Evolutionary conservation across 2,113 vertebrate genomes (phyloP), one percentile per base, ranked within the genome.

Genomic region (Gavialis gangeticus): DNA sequence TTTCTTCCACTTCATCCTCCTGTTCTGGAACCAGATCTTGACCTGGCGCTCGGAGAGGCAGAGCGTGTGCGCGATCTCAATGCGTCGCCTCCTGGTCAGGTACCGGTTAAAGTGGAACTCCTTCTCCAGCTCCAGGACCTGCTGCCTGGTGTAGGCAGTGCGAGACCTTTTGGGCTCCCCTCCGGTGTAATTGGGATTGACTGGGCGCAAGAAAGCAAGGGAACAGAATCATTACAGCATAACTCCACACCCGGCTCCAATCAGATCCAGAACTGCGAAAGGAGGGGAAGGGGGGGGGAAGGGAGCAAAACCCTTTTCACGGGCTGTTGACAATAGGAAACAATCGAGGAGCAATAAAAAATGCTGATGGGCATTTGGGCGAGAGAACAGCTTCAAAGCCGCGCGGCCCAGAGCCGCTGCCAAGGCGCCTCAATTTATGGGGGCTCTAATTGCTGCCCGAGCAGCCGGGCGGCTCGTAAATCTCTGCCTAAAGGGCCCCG

Each of bases 1-100:
- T 97, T 99, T 99, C 98, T 99, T 99, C 99, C 99, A 99, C 96
- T 99, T 99, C 99, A 99, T 99, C 92, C 99, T 98, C 83, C 99
- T 98, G 97, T 99, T 99, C 98, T 99, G 99, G 97, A 99, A 99
- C 99, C 99, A 99, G 95, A 99, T 99, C 98, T 99, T 99, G 96
- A 99, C 99, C 98, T 99, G 99, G 95, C 99, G 99, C 98, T 99
- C 99, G 10, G 99, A 99, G 95, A 99, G 98, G 95, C 99, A 99
- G 98, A 99, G 99, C 1, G 99, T 99, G 98, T 99, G 99, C 6
- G 99, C 99, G 87, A 99, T 99, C 98, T 99, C 99, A 97, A 99
- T 99, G 96, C 99, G 99, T 97, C 99, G 98, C 95, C 99, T 98
- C 97, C 99, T 98, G 97, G 99, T 99, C 98, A 99, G 99, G 98